phyloP scores from a whole-genome alignment of 2,888 invertebrate genomes.

The Cephus runcator region DNA sequence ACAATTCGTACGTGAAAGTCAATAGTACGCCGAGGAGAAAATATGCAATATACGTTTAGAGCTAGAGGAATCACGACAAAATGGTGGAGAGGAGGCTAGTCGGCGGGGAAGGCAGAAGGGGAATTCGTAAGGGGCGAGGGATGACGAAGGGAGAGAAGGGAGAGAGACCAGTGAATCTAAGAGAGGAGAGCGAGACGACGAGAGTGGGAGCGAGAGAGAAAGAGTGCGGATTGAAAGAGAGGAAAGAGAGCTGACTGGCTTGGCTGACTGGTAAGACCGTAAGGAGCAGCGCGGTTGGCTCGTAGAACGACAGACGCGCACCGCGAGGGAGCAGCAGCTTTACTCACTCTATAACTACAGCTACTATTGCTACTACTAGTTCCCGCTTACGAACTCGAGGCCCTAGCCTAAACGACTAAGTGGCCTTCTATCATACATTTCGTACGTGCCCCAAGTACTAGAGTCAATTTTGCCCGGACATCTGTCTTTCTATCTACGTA shows the following conservation, averaged over 20 bases:
- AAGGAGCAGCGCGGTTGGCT: background rate
- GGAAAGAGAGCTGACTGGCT: constrained; percentile 50
- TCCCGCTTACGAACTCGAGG: constrained; percentile 39
- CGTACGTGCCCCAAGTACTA: constrained; percentile 21
- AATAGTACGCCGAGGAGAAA: constrained; percentile 32
- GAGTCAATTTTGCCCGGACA: background rate
- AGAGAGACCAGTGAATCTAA: constrained; percentile 20
- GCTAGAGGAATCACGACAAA: constrained; percentile 63
- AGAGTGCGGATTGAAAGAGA: constrained; percentile 40
- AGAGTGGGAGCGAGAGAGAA: constrained; percentile 28
- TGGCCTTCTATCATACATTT: constrained; percentile 33
- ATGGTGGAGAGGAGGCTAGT: constrained; percentile 46
- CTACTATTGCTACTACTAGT: no score
- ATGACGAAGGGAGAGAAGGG: constrained; percentile 30
- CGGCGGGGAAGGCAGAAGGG: constrained; percentile 31
- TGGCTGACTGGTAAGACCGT: constrained; percentile 47
- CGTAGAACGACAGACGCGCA: constrained; percentile 42
- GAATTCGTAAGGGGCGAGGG: constrained; percentile 17
- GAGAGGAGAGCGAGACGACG: constrained; percentile 36
- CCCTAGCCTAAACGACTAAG: constrained; percentile 32
- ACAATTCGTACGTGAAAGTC: constrained; percentile 31
- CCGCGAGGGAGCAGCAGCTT: constrained; percentile 54
- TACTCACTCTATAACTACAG: constrained; percentile 25
- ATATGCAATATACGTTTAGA: constrained; percentile 50
- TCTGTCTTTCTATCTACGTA: background rate